Evolutionary conservation across 2,888 invertebrate genomes (phyloP).

Genomic region (Hirtodrosophila confusa): DNA sequence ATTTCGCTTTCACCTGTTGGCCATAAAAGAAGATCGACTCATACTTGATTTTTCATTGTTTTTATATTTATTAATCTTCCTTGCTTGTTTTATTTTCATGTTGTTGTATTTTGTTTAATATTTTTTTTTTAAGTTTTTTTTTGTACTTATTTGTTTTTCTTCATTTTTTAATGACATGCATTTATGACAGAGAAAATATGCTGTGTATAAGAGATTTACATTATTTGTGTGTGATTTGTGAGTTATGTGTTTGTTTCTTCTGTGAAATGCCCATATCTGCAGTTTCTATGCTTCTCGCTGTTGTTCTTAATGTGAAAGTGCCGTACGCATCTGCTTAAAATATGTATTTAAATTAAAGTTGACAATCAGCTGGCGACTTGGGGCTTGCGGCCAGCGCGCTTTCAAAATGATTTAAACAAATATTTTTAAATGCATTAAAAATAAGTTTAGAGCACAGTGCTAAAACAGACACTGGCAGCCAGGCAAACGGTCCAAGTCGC

Average conservation of each 20-base stretch:
- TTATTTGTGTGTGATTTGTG: constrained; percentile 63
- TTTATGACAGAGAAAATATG: constrained; percentile 80
- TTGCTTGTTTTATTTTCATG: constrained; percentile 61
- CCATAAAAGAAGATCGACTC: constrained; percentile 42
- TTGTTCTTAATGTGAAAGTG: constrained; percentile 54
- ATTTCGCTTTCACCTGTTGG: constrained; percentile 68
- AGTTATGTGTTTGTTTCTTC: constrained; percentile 42
- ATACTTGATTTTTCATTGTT: constrained; percentile 71
- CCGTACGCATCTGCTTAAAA: constrained; percentile 63
- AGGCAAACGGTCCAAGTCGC: constrained; percentile 56
- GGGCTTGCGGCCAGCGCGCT: constrained; percentile 43
- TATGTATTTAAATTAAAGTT: constrained; percentile 57
- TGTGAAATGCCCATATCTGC: constrained; percentile 56
- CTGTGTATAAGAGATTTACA: constrained; percentile 68
- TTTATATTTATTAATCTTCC: constrained; percentile 72
- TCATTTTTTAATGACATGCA: constrained; percentile 83
- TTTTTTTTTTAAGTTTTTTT: constrained; percentile 13
- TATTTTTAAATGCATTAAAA: constrained; percentile 73
- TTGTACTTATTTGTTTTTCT: constrained; percentile 68
- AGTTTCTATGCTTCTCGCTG: constrained; percentile 65
- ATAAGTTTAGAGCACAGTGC: constrained; percentile 63
- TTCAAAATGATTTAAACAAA: constrained; percentile 63
- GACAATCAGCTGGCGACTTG: constrained; percentile 56
- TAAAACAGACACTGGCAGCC: constrained; percentile 26
- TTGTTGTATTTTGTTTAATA: constrained; percentile 42